Conservation (phyloP, 2,113 vertebrate species). For the Apteryx owenii region DNA sequence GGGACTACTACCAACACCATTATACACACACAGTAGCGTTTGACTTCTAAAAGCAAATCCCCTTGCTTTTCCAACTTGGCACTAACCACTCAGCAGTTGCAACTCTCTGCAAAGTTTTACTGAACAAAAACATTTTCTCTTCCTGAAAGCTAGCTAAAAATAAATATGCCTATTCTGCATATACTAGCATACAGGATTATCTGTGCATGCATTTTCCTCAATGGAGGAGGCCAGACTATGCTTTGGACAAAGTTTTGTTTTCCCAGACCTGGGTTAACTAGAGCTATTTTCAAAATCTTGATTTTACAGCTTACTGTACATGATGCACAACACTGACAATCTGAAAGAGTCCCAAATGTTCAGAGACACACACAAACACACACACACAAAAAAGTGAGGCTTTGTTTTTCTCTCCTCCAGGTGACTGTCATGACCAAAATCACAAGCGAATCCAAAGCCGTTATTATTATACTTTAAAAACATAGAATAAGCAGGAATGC, state of each 20-base stretch:
- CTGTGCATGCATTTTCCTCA: rapidly evolving
- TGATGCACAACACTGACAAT: not conserved
- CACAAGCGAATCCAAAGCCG: not conserved
- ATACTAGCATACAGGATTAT: not conserved
- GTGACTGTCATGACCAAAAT: not conserved
- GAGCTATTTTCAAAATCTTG: not conserved
- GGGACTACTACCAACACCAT: not conserved
- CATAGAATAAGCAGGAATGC: rapidly evolving
- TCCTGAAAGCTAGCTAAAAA: not conserved
- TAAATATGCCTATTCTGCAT: rapidly evolving
- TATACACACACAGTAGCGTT: not conserved
- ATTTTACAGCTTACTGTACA: not conserved
- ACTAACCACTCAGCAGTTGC: not conserved
- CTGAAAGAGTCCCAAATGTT: too few species aligned
- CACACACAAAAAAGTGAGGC: not conserved
- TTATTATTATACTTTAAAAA: not conserved
- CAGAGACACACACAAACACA: too few species aligned
- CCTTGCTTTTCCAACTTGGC: not conserved
- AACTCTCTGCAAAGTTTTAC: not conserved
- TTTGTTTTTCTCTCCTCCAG: too few species aligned
- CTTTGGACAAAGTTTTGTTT: not conserved
- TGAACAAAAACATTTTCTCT: not conserved
- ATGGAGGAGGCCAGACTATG: not conserved
- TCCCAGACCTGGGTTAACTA: rapidly evolving
- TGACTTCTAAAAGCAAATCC: not conserved